These are phyloP conservation scores for Oscarella lobularis DNA, from an alignment of 37 sponge, comb jelly and placozoan species.

Conservation along the genomic window DNA sequence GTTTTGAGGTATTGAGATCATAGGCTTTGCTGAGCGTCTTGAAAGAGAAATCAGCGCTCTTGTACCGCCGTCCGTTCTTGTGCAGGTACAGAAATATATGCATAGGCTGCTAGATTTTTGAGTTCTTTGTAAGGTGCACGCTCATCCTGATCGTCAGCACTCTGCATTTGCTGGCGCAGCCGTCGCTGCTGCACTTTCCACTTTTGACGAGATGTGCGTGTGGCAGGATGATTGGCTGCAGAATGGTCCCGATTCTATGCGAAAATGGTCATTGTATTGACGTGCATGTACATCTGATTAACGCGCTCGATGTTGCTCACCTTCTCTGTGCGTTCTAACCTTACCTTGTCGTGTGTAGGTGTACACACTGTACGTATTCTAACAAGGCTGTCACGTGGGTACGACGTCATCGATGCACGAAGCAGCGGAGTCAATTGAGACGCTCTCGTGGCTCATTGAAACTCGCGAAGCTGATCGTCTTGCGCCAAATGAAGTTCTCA, in stretches of 20 bases:
- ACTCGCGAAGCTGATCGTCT: too few species aligned
- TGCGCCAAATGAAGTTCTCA: too few species aligned
- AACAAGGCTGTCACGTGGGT: too few species aligned
- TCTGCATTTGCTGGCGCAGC: conserved; percentile 64
- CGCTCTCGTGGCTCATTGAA: too few species aligned
- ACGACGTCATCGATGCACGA: too few species aligned
- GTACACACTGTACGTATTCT: too few species aligned
- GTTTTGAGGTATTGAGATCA: conserved; percentile 1
- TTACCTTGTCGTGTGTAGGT: too few species aligned
- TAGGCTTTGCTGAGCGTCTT: conserved; percentile 51
- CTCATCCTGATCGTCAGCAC: conserved; percentile 33
- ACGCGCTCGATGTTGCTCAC: too few species aligned
- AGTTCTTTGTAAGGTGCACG: conserved; percentile 29
- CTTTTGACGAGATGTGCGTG: conserved; percentile 35
- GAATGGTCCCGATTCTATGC: neutral
- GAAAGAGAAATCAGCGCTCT: conserved; percentile 32
- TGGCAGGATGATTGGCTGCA: conserved; percentile 24
- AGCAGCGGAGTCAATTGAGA: too few species aligned
- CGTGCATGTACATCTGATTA: too few species aligned
- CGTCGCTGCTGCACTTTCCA: conserved; percentile 41
- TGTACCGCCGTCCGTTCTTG: conserved; percentile 11
- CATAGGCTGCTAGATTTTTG: neutral
- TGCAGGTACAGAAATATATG: conserved; percentile 4
- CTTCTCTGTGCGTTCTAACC: too few species aligned
- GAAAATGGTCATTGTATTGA: neutral